A percentile compares a stretch with the other conserved stretches of the same genome.
Evolutionary conservation across 2,888 invertebrate genomes (phyloP).

Genomic region (Dilophus febrilis): DNA sequence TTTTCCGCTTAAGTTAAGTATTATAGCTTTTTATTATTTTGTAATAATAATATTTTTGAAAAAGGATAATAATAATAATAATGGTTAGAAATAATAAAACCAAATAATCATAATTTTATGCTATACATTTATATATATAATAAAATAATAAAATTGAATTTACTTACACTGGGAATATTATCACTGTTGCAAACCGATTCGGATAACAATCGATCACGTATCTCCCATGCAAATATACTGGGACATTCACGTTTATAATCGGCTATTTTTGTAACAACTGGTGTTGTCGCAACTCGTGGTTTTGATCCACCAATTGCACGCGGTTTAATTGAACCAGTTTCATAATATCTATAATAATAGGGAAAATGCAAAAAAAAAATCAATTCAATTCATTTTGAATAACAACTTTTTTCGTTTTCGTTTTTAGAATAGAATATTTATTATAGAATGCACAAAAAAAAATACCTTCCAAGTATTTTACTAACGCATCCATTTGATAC

Average conservation of each 20-base stretch:
- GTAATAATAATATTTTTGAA: too few relatives aligned
- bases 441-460: not conserved
- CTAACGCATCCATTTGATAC: constrained; percentile 99
- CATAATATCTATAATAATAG: constrained; percentile 68
- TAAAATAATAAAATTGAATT: constrained; percentile 3
- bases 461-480: constrained; percentile 92
- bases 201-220: constrained; percentile 79
- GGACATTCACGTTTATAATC: constrained; percentile 95
- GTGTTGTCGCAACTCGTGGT: constrained; percentile 84
- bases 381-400: too few relatives aligned
- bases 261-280: constrained; percentile 88
- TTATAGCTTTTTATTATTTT: too few relatives aligned
- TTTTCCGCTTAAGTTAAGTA: too few relatives aligned
- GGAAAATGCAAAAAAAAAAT: too few relatives aligned
- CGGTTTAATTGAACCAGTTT: constrained; percentile 93
- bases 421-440: not conserved
- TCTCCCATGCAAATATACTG: constrained; percentile 98
- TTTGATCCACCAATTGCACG: constrained; percentile 95
- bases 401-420: not conserved
- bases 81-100: too few relatives aligned
- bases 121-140: not conserved
- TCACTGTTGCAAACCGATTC: constrained; percentile 95
- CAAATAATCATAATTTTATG: not conserved
- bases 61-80: too few relatives aligned
- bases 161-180: constrained; percentile 95